Evolutionary conservation across 2,797 vertebrate species (phyloP).

Genomic region (Sparus aurata): DNA sequence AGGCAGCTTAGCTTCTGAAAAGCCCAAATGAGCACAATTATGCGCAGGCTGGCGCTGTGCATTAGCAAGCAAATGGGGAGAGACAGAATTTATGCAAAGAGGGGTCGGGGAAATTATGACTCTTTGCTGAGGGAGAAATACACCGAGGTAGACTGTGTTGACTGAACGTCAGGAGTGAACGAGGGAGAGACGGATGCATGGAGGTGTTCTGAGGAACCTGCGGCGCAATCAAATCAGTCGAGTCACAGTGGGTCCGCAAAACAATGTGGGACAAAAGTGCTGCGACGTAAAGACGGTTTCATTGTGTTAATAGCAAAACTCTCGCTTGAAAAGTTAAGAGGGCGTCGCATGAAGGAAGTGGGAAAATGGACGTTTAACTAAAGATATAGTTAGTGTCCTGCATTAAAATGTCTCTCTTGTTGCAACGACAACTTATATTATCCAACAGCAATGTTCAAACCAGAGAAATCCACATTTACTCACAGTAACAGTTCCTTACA

Average conservation of each 20-base stretch:
- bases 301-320: background rate
- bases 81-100: slow-evolving; percentile 47
- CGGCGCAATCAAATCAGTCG: slow-evolving; percentile 31
- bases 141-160: slow-evolving; percentile 19
- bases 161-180: slow-evolving; percentile 19
- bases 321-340: background rate
- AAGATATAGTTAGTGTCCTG: no score
- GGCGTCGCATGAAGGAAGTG: background rate
- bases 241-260: slow-evolving; percentile 9
- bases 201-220: slow-evolving; percentile 10
- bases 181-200: background rate
- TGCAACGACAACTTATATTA: no score
- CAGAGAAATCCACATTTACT: no score
- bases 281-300: slow-evolving; percentile 2
- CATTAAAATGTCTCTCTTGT: no score
- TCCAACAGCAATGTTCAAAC: no score
- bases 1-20: slow-evolving; percentile 48
- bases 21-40: slow-evolving; percentile 60
- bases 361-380: background rate
- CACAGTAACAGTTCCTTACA: no score
- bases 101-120: slow-evolving; percentile 35
- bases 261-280: slow-evolving; percentile 25
- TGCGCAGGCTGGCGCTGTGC: slow-evolving; percentile 33
- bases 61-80: slow-evolving; percentile 57
- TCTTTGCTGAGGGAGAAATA: slow-evolving; percentile 23